Evolutionary conservation across 2,113 vertebrate species (phyloP), one percentile per base, ranked within the genome.

Genomic region (Kryptolebias marmoratus): DNA sequence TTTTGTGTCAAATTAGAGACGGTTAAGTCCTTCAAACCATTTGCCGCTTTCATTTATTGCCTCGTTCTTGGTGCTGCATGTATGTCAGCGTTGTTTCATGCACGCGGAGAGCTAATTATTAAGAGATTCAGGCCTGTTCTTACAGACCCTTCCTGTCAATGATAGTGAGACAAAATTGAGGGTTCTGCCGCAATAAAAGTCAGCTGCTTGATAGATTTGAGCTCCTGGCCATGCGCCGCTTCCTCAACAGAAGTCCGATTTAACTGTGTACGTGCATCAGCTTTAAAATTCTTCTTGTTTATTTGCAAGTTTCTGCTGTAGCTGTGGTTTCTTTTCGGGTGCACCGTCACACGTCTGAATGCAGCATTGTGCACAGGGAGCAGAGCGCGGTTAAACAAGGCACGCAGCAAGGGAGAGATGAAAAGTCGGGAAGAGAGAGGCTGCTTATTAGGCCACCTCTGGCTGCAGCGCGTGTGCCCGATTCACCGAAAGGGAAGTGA

Each of bases 21-120:
- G 16, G 76, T 62, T 81, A 72, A 81, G 73, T 83, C 74, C 68
- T 79, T 88, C 73, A 88, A 81, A 81, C 82, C 71, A 80, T 87
- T 86, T 89, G 61, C 77, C 53, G 63, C 62, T 76, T 88, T 79
- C 44, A 62, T 84, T 81, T 78, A 77, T 81, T 31, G 47, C 64
- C 54, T 71, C 63, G 67, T 75, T 81, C 84, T 79, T 77, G 71
- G 79, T 68, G 50, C 68, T 61, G 71, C 42, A 2, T 77, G 57
- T 70, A 48, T 76, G 85, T 76, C 56, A 70, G 66, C 44, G 13
- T 66, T 42, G 27, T 61, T 64, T 68, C 67, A 50, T 70, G 45
- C 64, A 62, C 73, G 52, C 60, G 63, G 52, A 79, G 64, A 61
- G 45, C 65, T 68, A 83, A 75, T 87, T 78, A 88, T 87, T 80